These are phyloP conservation scores for Dolichoris vasculosae DNA, from an alignment of 1,140 invertebrate genomes.

Conservation along the genomic window DNA sequence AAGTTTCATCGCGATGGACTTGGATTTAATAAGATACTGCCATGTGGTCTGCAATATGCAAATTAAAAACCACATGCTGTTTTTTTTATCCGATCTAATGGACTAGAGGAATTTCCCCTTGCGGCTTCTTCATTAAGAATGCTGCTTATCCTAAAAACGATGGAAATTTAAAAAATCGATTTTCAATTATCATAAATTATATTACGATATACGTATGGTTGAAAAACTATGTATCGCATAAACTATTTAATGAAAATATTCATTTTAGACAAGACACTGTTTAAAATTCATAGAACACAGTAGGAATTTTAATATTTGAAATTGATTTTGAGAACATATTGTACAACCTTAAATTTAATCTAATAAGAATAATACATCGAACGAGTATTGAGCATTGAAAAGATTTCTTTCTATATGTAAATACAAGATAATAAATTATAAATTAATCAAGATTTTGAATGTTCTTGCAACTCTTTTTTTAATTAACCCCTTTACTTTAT, in stretches of 20 bases:
- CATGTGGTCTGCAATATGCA: conserved; percentile 35
- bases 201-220: no score
- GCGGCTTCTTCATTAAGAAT: background rate
- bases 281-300: background rate
- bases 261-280: background rate
- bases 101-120: background rate
- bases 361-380: background rate
- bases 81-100: background rate
- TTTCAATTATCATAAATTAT: no score
- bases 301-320: background rate
- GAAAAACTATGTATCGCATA: background rate
- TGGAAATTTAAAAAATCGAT: no score
- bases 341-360: background rate
- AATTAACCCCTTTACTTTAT: no score
- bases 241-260: background rate
- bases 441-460: no score
- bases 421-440: no score
- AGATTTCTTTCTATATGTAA: no score
- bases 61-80: conserved; percentile 25
- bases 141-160: background rate
- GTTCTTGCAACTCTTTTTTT: no score
- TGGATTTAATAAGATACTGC: conserved; percentile 43
- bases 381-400: no score
- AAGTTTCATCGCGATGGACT: conserved; percentile 44
- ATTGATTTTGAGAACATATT: no score